Percentiles rank a stretch among this genome's conserved stretches.
Conservation (phyloP, 2,113 vertebrate species). For the Hystrix brachyura region DNA sequence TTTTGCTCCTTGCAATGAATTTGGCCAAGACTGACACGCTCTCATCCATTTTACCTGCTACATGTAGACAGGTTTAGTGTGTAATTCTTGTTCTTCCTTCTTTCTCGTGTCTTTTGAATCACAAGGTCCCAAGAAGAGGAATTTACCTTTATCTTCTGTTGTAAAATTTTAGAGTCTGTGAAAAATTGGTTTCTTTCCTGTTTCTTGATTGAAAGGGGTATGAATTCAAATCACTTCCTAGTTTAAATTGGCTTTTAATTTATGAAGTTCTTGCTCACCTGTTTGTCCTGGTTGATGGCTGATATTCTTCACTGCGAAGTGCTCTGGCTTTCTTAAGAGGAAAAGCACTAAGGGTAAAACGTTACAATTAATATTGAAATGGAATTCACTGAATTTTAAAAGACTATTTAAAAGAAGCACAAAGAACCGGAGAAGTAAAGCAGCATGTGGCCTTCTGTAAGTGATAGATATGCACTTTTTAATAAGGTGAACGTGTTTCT, state of each 20-base stretch:
- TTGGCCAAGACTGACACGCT: neutral
- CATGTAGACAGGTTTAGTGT: slow-evolving; percentile 67
- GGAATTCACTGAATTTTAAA: slow-evolving; percentile 59
- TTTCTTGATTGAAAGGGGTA: slow-evolving; percentile 63
- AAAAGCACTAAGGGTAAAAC: slow-evolving; percentile 65
- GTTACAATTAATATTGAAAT: slow-evolving; percentile 81
- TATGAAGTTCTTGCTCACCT: slow-evolving; percentile 51
- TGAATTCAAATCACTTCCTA: slow-evolving; percentile 77
- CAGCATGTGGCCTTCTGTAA: slow-evolving; percentile 74
- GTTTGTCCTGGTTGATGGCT: slow-evolving; percentile 60
- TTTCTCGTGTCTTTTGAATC: slow-evolving; percentile 67
- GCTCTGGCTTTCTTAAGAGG: slow-evolving; percentile 61
- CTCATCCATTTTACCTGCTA: slow-evolving; percentile 68
- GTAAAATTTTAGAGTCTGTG: slow-evolving; percentile 7
- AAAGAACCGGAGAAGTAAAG: slow-evolving; percentile 50
- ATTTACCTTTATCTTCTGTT: slow-evolving; percentile 64
- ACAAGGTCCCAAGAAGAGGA: neutral
- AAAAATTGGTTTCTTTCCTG: slow-evolving; percentile 67
- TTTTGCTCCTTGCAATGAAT: slow-evolving; percentile 61
- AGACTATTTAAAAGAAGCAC: slow-evolving; percentile 53
- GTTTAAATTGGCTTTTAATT: slow-evolving; percentile 75
- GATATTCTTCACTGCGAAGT: slow-evolving; percentile 67
- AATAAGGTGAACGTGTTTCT: neutral
- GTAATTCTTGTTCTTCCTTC: slow-evolving; percentile 62
- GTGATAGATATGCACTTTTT: slow-evolving; percentile 69